A percentile compares a stretch with the other conserved stretches of the same genome.
Evolutionary conservation across 2,888 invertebrate genomes (phyloP).

Genomic region (Brachyopa scutellaris): DNA sequence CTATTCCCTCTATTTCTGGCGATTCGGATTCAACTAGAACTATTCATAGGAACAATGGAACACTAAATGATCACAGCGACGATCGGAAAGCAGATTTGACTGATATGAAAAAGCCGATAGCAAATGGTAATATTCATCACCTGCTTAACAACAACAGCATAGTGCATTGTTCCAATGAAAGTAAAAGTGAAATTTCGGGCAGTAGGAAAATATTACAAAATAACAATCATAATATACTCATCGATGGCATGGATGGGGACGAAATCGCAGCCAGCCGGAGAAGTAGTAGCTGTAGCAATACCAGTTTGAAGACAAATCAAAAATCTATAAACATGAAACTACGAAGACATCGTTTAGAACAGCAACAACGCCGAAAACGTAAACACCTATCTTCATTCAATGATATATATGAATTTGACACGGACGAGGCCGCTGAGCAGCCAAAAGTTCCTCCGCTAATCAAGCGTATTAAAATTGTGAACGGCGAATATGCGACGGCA

Average conservation of each 20-base stretch:
- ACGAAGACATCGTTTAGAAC: conserved; percentile 61
- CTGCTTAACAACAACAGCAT: conserved; percentile 58
- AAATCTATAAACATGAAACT: conserved; percentile 75
- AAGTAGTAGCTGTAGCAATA: conserved; percentile 75
- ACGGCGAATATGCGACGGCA: conserved; percentile 73
- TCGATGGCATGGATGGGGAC: conserved; percentile 38
- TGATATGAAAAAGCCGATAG: not conserved
- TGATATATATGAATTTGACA: conserved; percentile 32
- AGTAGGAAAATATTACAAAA: conserved; percentile 9
- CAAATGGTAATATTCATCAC: conserved; percentile 42
- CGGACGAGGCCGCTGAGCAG: conserved; percentile 11
- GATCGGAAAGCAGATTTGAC: not conserved
- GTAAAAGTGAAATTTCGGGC: conserved; percentile 7
- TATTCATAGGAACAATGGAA: not conserved
- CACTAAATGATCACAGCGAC: not conserved
- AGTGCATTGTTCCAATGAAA: conserved; percentile 23
- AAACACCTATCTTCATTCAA: conserved; percentile 11
- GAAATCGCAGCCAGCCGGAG: conserved; percentile 65
- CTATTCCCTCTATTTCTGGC: not conserved
- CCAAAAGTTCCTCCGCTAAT: conserved; percentile 34
- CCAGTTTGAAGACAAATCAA: conserved; percentile 74
- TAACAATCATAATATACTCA: conserved; percentile 24
- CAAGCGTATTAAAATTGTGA: conserved; percentile 76
- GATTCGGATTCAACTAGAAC: not conserved
- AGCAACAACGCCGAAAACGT: conserved; percentile 41